phyloP scores from a whole-genome alignment of 1,140 invertebrate species.

The Pseudomyrmex flavicornis region DNA sequence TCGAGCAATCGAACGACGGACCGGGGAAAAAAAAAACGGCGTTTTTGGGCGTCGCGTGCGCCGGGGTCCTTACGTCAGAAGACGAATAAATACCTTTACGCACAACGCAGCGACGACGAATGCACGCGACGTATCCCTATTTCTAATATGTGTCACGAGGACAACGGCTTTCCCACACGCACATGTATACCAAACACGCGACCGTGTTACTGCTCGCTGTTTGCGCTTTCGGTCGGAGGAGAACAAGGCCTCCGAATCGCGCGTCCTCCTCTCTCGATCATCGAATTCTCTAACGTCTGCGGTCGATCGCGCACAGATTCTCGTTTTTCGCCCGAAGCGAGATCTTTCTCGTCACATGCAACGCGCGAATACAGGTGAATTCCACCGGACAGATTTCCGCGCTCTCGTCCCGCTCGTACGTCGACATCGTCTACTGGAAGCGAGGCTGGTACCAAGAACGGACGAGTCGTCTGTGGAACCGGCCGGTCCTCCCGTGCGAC shows the following conservation, averaged over 20 bases:
- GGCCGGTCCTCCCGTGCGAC: slow-evolving; percentile 27
- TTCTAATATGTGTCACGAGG: slow-evolving; percentile 52
- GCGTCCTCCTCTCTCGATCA: slow-evolving; percentile 1
- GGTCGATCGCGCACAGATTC: slow-evolving; percentile 46
- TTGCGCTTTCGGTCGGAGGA: background rate
- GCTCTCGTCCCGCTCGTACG: background rate
- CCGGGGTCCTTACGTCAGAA: background rate
- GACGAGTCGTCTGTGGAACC: slow-evolving; percentile 30
- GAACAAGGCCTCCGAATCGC: no score
- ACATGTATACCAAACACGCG: slow-evolving; percentile 20
- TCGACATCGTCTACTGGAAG: background rate
- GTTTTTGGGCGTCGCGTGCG: slow-evolving; percentile 30
- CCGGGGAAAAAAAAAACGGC: background rate
- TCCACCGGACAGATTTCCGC: background rate
- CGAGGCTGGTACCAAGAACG: slow-evolving; percentile 60
- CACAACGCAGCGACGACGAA: slow-evolving; percentile 1
- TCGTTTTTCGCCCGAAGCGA: background rate
- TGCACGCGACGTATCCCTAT: slow-evolving; percentile 18
- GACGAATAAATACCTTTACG: slow-evolving; percentile 4
- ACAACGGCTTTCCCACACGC: slow-evolving; percentile 31
- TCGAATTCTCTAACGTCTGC: slow-evolving; percentile 26
- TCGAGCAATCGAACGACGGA: background rate
- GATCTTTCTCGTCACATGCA: slow-evolving; percentile 36
- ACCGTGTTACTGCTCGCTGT: background rate
- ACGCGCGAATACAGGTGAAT: slow-evolving; percentile 41